A percentile compares a stretch with the other conserved stretches of the same genome.
phyloP scores from a whole-genome alignment of 2,888 invertebrate species.

The Germaria angustata region DNA sequence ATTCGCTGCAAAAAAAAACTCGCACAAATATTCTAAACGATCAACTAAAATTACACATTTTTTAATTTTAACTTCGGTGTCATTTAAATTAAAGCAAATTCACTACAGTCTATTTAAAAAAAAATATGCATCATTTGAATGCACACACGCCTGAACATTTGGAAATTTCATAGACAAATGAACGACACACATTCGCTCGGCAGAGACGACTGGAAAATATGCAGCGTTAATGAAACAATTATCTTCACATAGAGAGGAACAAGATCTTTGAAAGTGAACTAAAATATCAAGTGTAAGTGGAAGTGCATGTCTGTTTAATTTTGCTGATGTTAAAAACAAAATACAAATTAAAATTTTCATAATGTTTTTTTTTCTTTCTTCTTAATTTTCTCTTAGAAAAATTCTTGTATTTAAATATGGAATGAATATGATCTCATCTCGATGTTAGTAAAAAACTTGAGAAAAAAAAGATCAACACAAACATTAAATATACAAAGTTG shows the following conservation, averaged over 20 bases:
- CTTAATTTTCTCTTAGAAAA: neutral
- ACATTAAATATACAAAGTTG: constrained; percentile 38
- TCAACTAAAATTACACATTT: constrained; percentile 15
- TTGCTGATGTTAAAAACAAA: constrained; percentile 41
- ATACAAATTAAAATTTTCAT: too few species aligned
- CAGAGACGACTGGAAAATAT: constrained; percentile 15
- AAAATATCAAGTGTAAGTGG: constrained; percentile 34
- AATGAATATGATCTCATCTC: constrained; percentile 52
- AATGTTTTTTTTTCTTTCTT: neutral
- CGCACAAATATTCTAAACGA: neutral
- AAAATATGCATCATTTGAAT: constrained; percentile 23
- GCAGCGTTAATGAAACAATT: constrained; percentile 43
- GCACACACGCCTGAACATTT: neutral
- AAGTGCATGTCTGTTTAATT: constrained; percentile 44
- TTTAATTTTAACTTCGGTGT: constrained; percentile 39
- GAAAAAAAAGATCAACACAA: neutral
- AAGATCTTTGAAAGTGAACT: constrained; percentile 27
- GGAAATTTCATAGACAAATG: neutral
- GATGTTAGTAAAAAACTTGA: neutral
- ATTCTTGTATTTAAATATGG: constrained; percentile 7
- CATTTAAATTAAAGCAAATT: constrained; percentile 53
- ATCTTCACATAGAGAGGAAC: constrained; percentile 8
- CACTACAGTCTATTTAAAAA: neutral
- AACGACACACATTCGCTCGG: neutral
- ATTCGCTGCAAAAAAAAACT: neutral